phyloP scores from a whole-genome alignment of 2,797 vertebrate genomes.

The Poecile montanus region DNA sequence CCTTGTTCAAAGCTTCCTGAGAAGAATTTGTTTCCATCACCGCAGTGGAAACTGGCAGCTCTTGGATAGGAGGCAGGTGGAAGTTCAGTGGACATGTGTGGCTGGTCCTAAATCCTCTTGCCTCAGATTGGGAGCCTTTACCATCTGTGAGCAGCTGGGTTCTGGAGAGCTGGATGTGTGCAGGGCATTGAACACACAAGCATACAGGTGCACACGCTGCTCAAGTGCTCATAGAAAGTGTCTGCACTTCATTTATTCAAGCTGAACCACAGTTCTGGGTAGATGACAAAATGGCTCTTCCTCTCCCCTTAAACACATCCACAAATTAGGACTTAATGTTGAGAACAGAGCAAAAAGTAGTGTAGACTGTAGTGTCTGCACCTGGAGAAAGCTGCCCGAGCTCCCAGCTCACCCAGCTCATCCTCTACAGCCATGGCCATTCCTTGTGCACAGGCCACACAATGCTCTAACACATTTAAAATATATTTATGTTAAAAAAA shows the following conservation, averaged over 20 bases:
- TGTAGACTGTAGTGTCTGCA: not conserved
- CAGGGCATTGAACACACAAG: not conserved
- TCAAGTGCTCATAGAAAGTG: not conserved
- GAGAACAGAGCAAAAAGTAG: not conserved
- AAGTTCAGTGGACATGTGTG: not conserved
- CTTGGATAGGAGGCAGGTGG: not conserved
- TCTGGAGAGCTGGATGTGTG: not conserved
- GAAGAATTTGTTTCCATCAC: not conserved
- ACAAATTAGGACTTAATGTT: not conserved
- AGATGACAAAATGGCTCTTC: not conserved
- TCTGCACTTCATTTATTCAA: not conserved
- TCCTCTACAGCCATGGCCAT: not conserved
- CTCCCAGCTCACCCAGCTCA: not conserved
- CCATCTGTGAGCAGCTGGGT: not conserved
- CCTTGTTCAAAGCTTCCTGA: not conserved
- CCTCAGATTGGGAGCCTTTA: not conserved
- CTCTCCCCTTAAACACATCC: not conserved
- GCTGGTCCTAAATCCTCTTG: not conserved
- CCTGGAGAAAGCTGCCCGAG: not conserved
- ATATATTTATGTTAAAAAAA: too few relatives aligned
- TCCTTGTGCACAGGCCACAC: not conserved
- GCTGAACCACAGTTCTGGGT: not conserved
- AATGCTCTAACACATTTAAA: not conserved
- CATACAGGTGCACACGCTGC: rapidly evolving
- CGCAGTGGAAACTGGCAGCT: not conserved